Evolutionary conservation across 2,888 invertebrate species (phyloP), one percentile per base, ranked within the genome.

Genomic region (Synergus japonicus): DNA sequence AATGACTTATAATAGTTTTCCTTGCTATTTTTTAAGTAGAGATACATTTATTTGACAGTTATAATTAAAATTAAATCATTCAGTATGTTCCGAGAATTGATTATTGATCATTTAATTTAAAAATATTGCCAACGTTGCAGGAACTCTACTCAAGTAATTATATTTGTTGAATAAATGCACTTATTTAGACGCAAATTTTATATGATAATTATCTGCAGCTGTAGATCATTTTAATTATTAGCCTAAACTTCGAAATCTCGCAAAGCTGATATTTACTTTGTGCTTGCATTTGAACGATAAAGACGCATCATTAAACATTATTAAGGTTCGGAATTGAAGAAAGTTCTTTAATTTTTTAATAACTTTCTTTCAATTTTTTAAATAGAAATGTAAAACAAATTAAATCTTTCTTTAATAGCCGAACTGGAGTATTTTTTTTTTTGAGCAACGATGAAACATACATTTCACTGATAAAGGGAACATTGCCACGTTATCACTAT

Each of bases 281-380:
- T 49, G 69, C 49, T 69, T 49, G 44, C 22, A 46, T 44, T 49
- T 49, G 12, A 9, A 69, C 46, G 69, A 69, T 69, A 69, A 69
- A 69, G 69, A 49, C 49, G 69, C 69, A 69, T 69, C 46, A 69
- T 18, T 29, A 44, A 69, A 43, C 22, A 49, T 22, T 29, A 69
- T 22, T 54, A 54, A 37, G 49, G 22, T 46, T 15, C 13, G 13
- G 13, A 18, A 69, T 49, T 29, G 37, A 29, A 37, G 64, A 37
- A 64, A 64, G n/a, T 54, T 54, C 54, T 18, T 18, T 7, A n/a
- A 2, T 18, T 54, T 9, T 54, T 8, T n/a, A n/a, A 54, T 54
- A 0, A n/a, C n/a, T 54, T 8, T 5, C 2, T 8, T n/a, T n/a
- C n/a, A n/a, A 7, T 8, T 54, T 54, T 49, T 2, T 0, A 54